A percentile compares a stretch with the other conserved stretches of the same genome.
Conservation (phyloP, 1,140 invertebrate genomes). For the Ips nitidus region DNA sequence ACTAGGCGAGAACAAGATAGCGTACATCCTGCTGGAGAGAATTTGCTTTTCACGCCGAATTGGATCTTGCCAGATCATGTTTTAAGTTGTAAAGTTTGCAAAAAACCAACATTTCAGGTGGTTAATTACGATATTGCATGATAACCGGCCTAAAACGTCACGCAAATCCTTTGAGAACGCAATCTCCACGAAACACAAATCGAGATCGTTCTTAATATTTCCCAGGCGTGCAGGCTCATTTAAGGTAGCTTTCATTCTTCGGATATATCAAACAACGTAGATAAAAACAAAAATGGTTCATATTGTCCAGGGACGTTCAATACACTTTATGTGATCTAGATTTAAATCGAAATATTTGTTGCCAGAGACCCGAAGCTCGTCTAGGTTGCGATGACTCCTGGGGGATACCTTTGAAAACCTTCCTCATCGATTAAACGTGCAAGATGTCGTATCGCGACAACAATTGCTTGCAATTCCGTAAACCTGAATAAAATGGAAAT, state of each 20-base stretch:
- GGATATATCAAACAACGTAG: background rate
- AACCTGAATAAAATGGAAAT: no score
- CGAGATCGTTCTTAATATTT: background rate
- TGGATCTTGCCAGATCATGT: no score
- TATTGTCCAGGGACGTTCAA: background rate
- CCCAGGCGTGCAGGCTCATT: background rate
- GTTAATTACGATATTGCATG: constrained; percentile 4
- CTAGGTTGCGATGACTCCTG: background rate
- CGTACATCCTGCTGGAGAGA: background rate
- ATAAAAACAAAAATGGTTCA: background rate
- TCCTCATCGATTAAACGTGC: background rate
- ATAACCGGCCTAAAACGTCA: no score
- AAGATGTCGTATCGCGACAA: no score
- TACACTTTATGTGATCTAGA: constrained; percentile 2
- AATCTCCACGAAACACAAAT: background rate
- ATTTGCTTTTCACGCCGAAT: background rate
- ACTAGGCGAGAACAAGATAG: constrained; percentile 4
- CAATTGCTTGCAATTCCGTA: no score
- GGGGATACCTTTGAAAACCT: background rate
- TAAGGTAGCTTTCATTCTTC: background rate
- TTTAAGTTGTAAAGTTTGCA: no score
- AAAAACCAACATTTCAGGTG: no score
- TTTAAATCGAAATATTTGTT: constrained; percentile 7
- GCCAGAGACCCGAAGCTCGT: background rate
- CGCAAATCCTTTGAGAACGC: no score